Evolutionary conservation across 2,113 vertebrate species (phyloP).

Genomic region (Ondatra zibethicus): DNA sequence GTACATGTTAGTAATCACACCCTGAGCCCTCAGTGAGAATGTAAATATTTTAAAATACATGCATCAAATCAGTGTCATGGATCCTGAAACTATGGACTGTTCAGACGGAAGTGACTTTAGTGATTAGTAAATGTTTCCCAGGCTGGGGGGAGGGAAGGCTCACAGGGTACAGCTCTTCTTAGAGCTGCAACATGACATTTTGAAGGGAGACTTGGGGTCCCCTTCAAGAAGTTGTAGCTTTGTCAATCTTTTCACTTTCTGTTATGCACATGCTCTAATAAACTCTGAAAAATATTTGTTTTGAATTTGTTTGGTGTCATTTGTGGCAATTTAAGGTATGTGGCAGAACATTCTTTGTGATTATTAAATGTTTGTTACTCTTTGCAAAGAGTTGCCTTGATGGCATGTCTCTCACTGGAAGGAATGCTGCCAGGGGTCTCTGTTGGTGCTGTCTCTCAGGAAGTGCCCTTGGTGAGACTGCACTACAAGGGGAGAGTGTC

Average conservation of each 20-base stretch:
- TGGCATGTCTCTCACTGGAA: not conserved
- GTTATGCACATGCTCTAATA: slow-evolving; percentile 58
- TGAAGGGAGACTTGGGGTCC: too few species aligned
- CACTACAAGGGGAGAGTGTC: too few species aligned
- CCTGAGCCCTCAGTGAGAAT: not conserved
- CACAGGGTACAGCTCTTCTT: not conserved
- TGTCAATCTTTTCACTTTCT: not conserved
- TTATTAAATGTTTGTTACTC: not conserved
- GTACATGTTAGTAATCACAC: not conserved
- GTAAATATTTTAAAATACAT: not conserved
- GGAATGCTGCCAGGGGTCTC: not conserved
- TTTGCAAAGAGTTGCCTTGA: not conserved
- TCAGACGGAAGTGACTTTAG: not conserved
- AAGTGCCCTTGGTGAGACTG: not conserved
- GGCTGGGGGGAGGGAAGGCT: rapidly evolving
- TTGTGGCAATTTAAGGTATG: not conserved
- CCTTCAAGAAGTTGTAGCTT: not conserved
- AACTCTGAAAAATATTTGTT: slow-evolving; percentile 36
- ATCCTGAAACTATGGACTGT: not conserved
- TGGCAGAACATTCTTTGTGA: not conserved
- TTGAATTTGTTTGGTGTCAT: slow-evolving; percentile 4
- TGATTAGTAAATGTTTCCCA: not conserved
- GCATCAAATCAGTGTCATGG: not conserved
- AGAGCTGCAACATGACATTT: not conserved
- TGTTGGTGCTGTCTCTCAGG: not conserved